Base-by-base conservation (phyloP, 2,797 vertebrate species). In the Tinamus major region DNA sequence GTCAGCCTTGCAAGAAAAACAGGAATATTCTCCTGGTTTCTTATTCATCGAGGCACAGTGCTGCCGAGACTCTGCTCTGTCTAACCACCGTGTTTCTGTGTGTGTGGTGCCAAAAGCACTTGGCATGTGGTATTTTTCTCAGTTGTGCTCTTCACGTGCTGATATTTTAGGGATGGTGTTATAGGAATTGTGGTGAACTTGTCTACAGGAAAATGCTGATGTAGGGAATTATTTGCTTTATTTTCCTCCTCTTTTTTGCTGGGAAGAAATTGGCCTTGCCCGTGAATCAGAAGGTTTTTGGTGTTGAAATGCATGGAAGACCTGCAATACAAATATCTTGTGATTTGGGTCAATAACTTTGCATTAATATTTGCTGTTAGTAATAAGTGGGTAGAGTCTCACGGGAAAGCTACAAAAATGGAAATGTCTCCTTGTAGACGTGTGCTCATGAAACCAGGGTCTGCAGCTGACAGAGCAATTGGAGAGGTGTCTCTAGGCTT, bases 351-450 rank as follows among this genome's bases (percentile, higher is more conserved):
- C 96, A 96, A 85, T 96, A 96, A 94, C 91, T 97, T 96, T 96
- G 96, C 95, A 97, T 97, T 96, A 96, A 96, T 97, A 97, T 97
- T 96, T 96, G 95, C 94, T 4, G 37, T 95, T 92, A 92, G 97
- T 94, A 95, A 89, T 96, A 95, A 96, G 91, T 84, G 95, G 70
- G 87, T 92, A 89, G 48, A 88, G 61, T 83, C 96, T 97, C 96
- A 90, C 80, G 96, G 96, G 96, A 96, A 94, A 87, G 81, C 94
- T 93, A 89, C 91, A 96, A 95, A 96, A 96, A 97, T 97, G 95
- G 97, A 96, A 97, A 97, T 95, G 96, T 96, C 96, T 97, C 67
- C 94, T 97, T 94, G 92, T 85, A 96, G 96, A 95, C 49, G 5
- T 85, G 64, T 96, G 87, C 92, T 95, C 77, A 80, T 91, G 94